Base-by-base conservation (phyloP, 1,140 invertebrate genomes). In the Heliothis virescens region DNA sequence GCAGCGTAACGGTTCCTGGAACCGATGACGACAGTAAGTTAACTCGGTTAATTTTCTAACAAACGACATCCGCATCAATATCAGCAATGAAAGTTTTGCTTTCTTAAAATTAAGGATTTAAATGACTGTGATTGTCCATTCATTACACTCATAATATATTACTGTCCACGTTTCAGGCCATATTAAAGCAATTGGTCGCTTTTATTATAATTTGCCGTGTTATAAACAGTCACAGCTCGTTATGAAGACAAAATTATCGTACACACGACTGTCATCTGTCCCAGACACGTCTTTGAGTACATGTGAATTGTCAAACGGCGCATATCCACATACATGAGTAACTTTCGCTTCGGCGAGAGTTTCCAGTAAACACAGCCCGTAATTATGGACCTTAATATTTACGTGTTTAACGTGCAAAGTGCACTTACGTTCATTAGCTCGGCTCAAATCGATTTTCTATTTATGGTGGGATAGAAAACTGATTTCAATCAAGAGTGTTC, bases 301-400 rank as follows among this genome's bases (percentile, higher is more conserved):
- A 78, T 57, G 62, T 57, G 62, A 69, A 69, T 78, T 69, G 63
- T 67, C 63, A 67, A 84, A 82, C 82, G 78, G 50, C 63, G 63
- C 60, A 80, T 87, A 74, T 79, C 80, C 75, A 87, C 81, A 67
- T n/a, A 87, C 82, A 75, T 78, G 85, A 86, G 79, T 71, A 55
- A 87, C 88, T 92, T 91, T 90, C 90, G 88, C 89, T 89, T 62
- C 86, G 90, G 89, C 88, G 90, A 86, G 80, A 86, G 80, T 85
- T 87, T 84, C 86, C 82, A 86, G 80, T 85, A 76, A 82, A 77
- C 76, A 81, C 55, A 48, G 59, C 62, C 76, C 34, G 48, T 60
- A 69, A 69, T 75, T 69, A 75, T 75, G 50, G 79, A 79, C 79
- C 81, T 65, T 81, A 81, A 84, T 86, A 83, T 86, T 83, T 87